Base-by-base conservation (phyloP, 2,113 vertebrate species). In the Rhadina sibilatrix region DNA sequence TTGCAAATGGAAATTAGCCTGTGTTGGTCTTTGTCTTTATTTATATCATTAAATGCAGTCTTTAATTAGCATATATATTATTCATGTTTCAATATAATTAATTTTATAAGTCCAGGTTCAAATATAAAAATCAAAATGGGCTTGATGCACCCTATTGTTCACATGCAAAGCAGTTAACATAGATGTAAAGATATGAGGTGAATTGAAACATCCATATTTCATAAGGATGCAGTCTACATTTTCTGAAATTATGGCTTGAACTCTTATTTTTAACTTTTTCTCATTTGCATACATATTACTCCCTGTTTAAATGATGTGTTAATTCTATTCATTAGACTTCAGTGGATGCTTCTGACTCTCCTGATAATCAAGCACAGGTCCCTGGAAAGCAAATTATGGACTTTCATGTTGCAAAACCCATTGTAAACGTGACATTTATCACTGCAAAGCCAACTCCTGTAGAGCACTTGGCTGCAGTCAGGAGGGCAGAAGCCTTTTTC, bases 261-360 rank as follows among this genome's bases (percentile, higher is more conserved):
- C 89, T 88, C 85, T 89, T 91, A 95, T 96, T 95, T 95, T 91
- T 94, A 93, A 93, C 86, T 95, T 96, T 94, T 94, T 86, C 95
- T 96, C 76, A 97, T 97, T 97, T 97, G 83, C 97, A 97, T 97
- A 96, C 97, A 97, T 96, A 97, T 97, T 97, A 94, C 70, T 93
- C 90, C 78, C 70, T 89, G 86, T 97, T 97, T 97, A 97, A 96
- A 97, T 97, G 93, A 97, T 96, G 96, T 94, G 96, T 97, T 97
- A 97, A 96, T 96, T 97, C 95, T 97, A 87, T 96, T 97, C 95
- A 97, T 97, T 96, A 97, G 93, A 72, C 90, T 82, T 88, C 88
- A 78, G 84, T 82, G 88, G 93, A 96, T 84, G 93, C 91, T 52
- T 90, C 90, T 94, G 80, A 94, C 83, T 96, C 93, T 95, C 93